phyloP scores from a whole-genome alignment of 2,113 vertebrate genomes.

The Lynx canadensis region DNA sequence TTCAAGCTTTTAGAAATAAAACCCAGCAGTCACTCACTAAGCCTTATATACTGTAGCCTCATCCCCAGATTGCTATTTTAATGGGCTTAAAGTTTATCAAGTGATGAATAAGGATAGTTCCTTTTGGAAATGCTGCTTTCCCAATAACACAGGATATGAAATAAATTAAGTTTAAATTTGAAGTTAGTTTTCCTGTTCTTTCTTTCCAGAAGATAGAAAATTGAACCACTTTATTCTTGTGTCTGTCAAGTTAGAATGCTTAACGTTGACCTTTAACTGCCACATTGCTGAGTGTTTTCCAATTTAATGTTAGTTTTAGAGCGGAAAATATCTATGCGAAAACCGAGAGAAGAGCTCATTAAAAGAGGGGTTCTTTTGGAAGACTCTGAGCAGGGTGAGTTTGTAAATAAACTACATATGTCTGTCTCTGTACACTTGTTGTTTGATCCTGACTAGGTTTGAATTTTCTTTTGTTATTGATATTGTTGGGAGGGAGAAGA shows the following conservation, averaged over 20 bases:
- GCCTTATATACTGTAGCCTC: neutral
- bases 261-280: constrained; percentile 48
- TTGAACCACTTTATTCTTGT: constrained; percentile 65
- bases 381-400: constrained; percentile 94
- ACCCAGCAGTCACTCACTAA: neutral
- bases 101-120: neutral
- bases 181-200: constrained; percentile 44
- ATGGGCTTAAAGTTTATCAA: neutral
- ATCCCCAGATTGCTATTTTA: constrained; percentile 10
- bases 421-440: constrained; percentile 66
- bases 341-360: constrained; percentile 97
- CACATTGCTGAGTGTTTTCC: constrained; percentile 83
- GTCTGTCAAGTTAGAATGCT: constrained; percentile 35
- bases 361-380: constrained; percentile 97
- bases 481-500: neutral
- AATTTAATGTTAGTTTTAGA: constrained; percentile 94
- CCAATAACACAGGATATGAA: neutral
- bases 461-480: neutral
- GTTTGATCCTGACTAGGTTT: neutral
- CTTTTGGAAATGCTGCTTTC: constrained; percentile 53
- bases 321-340: constrained; percentile 98
- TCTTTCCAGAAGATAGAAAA: constrained; percentile 39
- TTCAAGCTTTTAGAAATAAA: constrained; percentile 42
- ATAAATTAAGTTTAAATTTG: constrained; percentile 58
- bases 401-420: constrained; percentile 51